Percentiles rank a stretch among this genome's conserved stretches.
phyloP scores from a whole-genome alignment of 2,888 invertebrate genomes.

The Lepidocyrtinus sp. region DNA sequence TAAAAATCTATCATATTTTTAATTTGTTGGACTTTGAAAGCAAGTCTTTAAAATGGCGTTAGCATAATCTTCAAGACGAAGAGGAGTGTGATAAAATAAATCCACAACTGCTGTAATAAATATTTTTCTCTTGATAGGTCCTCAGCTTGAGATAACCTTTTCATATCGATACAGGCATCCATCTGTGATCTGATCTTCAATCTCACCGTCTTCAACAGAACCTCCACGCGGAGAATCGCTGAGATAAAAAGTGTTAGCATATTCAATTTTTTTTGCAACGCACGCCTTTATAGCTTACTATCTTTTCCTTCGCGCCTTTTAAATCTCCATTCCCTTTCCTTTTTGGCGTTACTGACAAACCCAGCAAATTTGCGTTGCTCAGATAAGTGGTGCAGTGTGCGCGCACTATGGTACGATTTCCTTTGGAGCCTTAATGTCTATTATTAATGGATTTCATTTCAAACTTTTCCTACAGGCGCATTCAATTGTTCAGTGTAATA shows the following conservation, averaged over 20 bases:
- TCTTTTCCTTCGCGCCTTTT: conserved; percentile 31
- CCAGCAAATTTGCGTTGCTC: not conserved
- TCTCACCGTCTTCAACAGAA: not conserved
- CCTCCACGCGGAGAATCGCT: not conserved
- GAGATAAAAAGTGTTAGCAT: conserved; percentile 40
- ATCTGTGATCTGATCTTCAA: not conserved
- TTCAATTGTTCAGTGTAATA: no score
- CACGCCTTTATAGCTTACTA: conserved; percentile 41
- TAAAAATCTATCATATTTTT: not conserved
- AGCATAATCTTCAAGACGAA: not conserved
- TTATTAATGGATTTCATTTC: no score
- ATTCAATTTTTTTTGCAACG: conserved; percentile 31
- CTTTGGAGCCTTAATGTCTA: not conserved
- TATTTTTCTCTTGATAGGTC: not conserved
- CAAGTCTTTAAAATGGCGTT: conserved; percentile 11
- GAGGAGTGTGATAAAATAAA: not conserved
- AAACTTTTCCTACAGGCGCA: no score
- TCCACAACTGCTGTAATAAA: not conserved
- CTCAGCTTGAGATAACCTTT: not conserved
- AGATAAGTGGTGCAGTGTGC: not conserved
- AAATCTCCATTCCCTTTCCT: conserved; percentile 17
- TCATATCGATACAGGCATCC: conserved; percentile 1
- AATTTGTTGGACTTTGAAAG: not conserved
- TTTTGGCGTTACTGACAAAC: not conserved
- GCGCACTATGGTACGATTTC: not conserved